Conservation (phyloP, 2,797 vertebrate species). For the Acipenser transmontanus region DNA sequence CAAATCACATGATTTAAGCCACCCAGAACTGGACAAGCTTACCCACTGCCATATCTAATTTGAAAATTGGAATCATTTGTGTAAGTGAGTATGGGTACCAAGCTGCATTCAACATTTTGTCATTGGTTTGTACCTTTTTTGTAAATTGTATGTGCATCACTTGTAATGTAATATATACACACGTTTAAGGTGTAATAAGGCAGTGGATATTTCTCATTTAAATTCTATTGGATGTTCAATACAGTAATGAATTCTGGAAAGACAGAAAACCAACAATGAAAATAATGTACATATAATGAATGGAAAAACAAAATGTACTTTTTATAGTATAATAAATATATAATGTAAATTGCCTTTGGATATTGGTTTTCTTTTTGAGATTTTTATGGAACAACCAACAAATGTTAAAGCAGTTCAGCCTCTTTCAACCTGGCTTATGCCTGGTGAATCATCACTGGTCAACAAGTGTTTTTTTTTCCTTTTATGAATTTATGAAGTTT, state of each 20-base stretch:
- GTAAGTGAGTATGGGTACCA: background rate
- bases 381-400: background rate
- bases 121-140: slow-evolving; percentile 10
- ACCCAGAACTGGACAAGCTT: slow-evolving; percentile 10
- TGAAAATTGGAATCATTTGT: slow-evolving; percentile 18
- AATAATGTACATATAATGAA: slow-evolving; percentile 77
- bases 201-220: background rate
- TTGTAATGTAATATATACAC: slow-evolving; percentile 21
- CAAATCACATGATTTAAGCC: background rate
- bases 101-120: slow-evolving; percentile 14
- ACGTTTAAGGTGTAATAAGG: slow-evolving; percentile 27
- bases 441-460: too few relatives aligned
- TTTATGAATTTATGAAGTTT: too few relatives aligned
- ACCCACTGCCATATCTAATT: slow-evolving; percentile 31
- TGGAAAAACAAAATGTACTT: slow-evolving; percentile 69
- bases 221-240: background rate
- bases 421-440: too few relatives aligned
- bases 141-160: slow-evolving; percentile 28
- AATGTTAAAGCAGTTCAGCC: too few relatives aligned
- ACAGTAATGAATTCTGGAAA: slow-evolving; percentile 40
- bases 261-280: slow-evolving; percentile 43
- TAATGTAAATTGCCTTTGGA: slow-evolving; percentile 37
- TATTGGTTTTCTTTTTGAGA: slow-evolving; percentile 2
- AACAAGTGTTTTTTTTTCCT: too few relatives aligned
- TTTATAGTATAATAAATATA: slow-evolving; percentile 93